A percentile compares a stretch with the other conserved stretches of the same genome.
Evolutionary conservation across 2,113 vertebrate genomes (phyloP).

Genomic region (Aegotheles bennettii): DNA sequence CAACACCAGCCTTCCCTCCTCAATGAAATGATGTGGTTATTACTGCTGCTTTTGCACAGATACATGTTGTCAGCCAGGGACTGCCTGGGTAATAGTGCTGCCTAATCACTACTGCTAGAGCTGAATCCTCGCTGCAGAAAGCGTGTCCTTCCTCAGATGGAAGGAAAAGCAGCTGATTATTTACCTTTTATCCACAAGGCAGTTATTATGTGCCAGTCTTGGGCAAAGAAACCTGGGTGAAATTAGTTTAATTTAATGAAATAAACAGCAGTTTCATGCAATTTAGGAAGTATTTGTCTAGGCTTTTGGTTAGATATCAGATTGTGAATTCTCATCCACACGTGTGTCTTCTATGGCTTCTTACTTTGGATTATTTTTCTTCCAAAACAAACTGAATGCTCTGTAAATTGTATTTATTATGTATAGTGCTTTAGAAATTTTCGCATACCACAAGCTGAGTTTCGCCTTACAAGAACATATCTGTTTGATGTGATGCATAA

Average conservation of each 20-base stretch:
- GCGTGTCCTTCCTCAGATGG: not conserved
- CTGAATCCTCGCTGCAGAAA: not conserved
- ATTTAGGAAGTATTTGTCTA: not conserved
- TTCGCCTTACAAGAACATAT: not conserved
- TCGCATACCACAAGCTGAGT: not conserved
- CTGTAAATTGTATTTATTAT: not conserved
- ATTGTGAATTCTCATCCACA: not conserved
- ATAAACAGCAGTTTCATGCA: not conserved
- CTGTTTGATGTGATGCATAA: not conserved
- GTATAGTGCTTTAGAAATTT: not conserved
- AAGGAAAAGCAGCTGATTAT: not conserved
- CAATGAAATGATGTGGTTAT: not conserved
- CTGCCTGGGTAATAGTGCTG: not conserved
- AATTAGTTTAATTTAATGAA: constrained; percentile 16
- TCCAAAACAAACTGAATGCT: not conserved
- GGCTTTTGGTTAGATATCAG: not conserved
- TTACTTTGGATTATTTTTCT: not conserved
- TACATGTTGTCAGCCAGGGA: constrained; percentile 24
- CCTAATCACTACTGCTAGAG: constrained; percentile 17
- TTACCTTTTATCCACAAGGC: not conserved
- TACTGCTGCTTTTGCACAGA: constrained; percentile 21
- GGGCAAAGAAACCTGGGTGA: not conserved
- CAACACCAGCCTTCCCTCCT: constrained; percentile 1
- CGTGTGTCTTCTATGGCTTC: not conserved
- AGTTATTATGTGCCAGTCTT: not conserved